These are phyloP conservation scores for Notiomystis cincta DNA, from an alignment of 2,113 vertebrate species.

Conservation along the genomic window DNA sequence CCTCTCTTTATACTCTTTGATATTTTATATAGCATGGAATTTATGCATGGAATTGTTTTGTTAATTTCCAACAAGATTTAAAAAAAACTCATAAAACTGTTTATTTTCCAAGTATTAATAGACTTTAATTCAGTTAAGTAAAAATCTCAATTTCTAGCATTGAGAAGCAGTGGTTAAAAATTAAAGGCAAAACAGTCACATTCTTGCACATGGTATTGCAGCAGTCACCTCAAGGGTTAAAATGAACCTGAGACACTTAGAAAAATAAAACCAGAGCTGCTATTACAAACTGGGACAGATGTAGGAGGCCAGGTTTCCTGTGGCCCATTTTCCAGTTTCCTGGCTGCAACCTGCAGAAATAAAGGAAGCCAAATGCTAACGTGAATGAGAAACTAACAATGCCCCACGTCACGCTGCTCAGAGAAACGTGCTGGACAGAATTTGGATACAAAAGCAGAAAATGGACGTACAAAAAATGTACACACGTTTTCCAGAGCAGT, in stretches of 20 bases:
- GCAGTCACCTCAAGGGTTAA: conserved; percentile 68
- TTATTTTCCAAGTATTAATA: background rate
- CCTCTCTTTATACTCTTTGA: background rate
- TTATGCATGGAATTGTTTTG: background rate
- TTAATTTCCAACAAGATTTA: background rate
- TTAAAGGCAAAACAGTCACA: background rate
- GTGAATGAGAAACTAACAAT: conserved; percentile 65
- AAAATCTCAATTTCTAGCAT: background rate
- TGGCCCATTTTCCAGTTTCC: conserved; percentile 83
- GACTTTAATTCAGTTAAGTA: background rate
- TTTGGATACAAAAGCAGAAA: background rate
- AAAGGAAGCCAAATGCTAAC: conserved; percentile 69
- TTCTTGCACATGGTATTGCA: background rate
- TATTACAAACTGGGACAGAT: conserved; percentile 78
- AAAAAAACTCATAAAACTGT: background rate
- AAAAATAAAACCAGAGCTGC: conserved; percentile 77
- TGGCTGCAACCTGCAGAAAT: conserved; percentile 76
- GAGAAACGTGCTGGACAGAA: conserved; percentile 27
- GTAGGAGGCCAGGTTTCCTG: conserved; percentile 84
- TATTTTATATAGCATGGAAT: background rate
- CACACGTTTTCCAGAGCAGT: background rate
- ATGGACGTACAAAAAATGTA: background rate
- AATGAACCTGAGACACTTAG: conserved; percentile 66
- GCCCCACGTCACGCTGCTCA: background rate
- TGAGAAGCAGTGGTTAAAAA: background rate